Evolutionary conservation across 2,113 vertebrate species (phyloP), one percentile per base, ranked within the genome.

Genomic region (Odontophorus gujanensis): DNA sequence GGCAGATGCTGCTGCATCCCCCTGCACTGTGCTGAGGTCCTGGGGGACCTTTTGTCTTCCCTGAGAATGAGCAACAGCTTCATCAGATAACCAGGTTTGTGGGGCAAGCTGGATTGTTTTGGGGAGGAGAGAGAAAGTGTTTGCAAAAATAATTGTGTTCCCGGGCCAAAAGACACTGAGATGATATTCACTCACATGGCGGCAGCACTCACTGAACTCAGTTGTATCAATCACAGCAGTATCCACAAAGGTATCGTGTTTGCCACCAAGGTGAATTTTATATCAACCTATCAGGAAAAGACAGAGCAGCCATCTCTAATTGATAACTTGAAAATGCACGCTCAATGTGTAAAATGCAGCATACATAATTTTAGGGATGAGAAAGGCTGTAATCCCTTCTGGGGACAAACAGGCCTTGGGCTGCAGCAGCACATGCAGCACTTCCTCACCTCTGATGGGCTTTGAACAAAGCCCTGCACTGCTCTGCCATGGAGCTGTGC

Each of bases 1-100:
- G 15, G 38, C 43, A 7, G 22, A 2, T 11, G 6, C 9, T 26
- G 22, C 21, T 16, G 32, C 3, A 0, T 21, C 4, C 0, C 18
- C 32, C 7, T 45, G 17, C 7, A 32, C 9, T 2, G 13, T 17
- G n/a, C 24, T 5, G 16, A 28, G 24, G 11, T 20, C 53, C 21
- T 25, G 21, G 63, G 53, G 45, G n/a, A 59, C 36, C 36, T 12
- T 36, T 50, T 25, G 7, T 26, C 40, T 55, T 30, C 5, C 24
- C 53, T 13, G 42, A 0, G 0, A 72, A 26, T 13, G 26, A 78
- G 14, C 17, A 28, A 19, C 6, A 14, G 30, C 68, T 42, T 36
- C 32, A 10, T 48, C 19, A 6, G 38, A 13, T 1, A 25, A 28
- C 24, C 4, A 8, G 7, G 5, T 5, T 57, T 19, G 19, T 34